phyloP scores from a whole-genome alignment of 2,888 invertebrate species.

The Chloroclystis v-ata region DNA sequence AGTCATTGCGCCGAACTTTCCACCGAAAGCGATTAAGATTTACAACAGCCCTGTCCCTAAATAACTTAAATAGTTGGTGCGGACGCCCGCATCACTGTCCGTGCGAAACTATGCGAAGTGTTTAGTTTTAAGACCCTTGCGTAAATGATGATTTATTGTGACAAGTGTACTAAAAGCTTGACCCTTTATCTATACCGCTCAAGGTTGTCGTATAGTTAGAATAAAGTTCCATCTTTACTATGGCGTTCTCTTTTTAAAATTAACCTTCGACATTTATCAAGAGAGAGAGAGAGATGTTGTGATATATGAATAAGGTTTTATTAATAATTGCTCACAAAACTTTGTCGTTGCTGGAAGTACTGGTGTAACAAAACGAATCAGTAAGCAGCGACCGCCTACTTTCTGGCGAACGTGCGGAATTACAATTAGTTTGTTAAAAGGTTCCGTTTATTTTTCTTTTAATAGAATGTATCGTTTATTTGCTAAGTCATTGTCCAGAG shows the following conservation, averaged over 20 bases:
- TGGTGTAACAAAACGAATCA: slow-evolving; percentile 31
- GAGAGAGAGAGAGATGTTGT: too few relatives aligned
- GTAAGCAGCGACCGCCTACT: slow-evolving; percentile 38
- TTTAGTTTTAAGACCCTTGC: slow-evolving; percentile 1
- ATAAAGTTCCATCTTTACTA: too few relatives aligned
- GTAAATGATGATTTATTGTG: background rate
- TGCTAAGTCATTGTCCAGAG: background rate
- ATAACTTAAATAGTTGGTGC: slow-evolving; percentile 68
- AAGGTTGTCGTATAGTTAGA: too few relatives aligned
- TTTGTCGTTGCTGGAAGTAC: slow-evolving; percentile 5
- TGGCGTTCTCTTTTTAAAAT: too few relatives aligned
- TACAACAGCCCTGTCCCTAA: slow-evolving; percentile 60
- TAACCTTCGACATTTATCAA: too few relatives aligned
- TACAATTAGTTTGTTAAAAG: slow-evolving; percentile 42
- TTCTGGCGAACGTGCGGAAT: slow-evolving; percentile 40
- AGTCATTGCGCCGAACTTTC: slow-evolving; percentile 66
- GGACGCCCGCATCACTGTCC: slow-evolving; percentile 30
- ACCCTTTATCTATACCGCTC: too few relatives aligned
- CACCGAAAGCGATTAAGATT: slow-evolving; percentile 64
- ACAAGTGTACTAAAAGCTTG: background rate
- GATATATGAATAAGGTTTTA: too few relatives aligned
- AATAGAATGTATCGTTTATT: slow-evolving; percentile 5
- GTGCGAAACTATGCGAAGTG: slow-evolving; percentile 25
- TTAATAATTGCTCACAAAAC: too few relatives aligned
- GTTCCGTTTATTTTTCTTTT: slow-evolving; percentile 17